Evolutionary conservation across 2,888 invertebrate species (phyloP).

Genomic region (Ochropleura plecta): DNA sequence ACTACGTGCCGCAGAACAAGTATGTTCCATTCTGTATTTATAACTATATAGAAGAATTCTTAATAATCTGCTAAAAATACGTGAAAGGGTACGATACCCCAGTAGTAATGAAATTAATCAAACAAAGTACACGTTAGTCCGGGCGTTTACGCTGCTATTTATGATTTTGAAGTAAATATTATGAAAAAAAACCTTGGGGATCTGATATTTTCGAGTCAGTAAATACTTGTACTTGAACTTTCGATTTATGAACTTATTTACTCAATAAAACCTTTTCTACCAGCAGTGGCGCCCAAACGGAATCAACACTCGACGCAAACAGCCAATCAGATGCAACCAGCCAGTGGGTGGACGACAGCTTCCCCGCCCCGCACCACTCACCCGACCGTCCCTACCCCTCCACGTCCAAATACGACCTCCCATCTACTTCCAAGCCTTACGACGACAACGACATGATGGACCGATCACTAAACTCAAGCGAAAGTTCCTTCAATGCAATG

Average conservation of each 20-base stretch:
- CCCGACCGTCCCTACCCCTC: slow-evolving; percentile 77
- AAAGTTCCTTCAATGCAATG: slow-evolving; percentile 86
- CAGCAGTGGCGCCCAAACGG: slow-evolving; percentile 76
- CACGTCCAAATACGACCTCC: slow-evolving; percentile 80
- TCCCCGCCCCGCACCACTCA: slow-evolving; percentile 83
- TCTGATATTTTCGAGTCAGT: background rate
- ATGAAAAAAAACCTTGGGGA: no score
- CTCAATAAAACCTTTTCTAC: background rate
- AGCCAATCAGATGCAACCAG: slow-evolving; percentile 87
- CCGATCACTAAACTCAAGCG: slow-evolving; percentile 84
- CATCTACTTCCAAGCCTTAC: slow-evolving; percentile 83
- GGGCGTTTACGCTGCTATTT: background rate
- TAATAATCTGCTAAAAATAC: no score
- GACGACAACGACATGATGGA: slow-evolving; percentile 87
- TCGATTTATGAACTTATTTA: background rate
- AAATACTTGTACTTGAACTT: background rate
- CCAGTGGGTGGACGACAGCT: slow-evolving; percentile 90
- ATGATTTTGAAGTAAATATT: background rate
- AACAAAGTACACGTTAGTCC: background rate
- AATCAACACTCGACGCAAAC: slow-evolving; percentile 81
- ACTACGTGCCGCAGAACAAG: slow-evolving; percentile 81
- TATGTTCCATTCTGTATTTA: slow-evolving; percentile 47
- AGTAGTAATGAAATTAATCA: background rate
- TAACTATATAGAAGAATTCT: background rate
- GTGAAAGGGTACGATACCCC: no score